Percentiles rank a stretch among this genome's conserved stretches.
Conservation (phyloP, 2,113 vertebrate species). For the Eleginops maclovinus region DNA sequence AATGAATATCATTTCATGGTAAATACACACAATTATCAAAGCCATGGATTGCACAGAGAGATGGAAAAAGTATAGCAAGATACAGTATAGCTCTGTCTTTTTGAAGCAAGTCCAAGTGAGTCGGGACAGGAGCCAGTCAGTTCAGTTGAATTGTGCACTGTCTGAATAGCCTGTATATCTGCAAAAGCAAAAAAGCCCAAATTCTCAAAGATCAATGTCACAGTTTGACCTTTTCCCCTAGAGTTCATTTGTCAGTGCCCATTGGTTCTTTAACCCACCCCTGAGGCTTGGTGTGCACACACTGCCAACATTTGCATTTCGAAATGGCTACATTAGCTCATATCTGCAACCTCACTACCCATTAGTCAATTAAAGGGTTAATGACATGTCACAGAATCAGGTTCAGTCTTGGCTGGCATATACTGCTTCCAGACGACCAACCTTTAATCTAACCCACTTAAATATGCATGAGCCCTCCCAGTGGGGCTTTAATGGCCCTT, state of each 20-base stretch:
- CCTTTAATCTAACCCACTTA: conserved; percentile 72
- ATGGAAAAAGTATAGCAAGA: not conserved
- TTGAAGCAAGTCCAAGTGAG: not conserved
- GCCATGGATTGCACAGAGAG: not conserved
- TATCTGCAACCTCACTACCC: conserved; percentile 24
- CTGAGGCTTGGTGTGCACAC: not conserved
- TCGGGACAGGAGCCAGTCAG: not conserved
- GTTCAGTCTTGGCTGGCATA: conserved; percentile 44
- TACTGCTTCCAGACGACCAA: conserved; percentile 49
- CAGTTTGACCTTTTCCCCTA: conserved; percentile 37
- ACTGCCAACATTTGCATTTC: conserved; percentile 38
- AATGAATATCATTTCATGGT: conserved; percentile 22
- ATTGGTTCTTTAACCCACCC: conserved; percentile 1
- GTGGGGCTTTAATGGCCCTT: conserved; percentile 65
- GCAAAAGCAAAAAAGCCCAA: not conserved
- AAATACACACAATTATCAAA: conserved; percentile 21
- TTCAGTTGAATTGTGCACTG: not conserved
- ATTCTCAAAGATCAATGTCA: conserved; percentile 7
- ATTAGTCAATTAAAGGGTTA: conserved; percentile 81
- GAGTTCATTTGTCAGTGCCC: conserved; percentile 33
- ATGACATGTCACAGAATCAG: conserved; percentile 67
- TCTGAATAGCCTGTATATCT: not conserved
- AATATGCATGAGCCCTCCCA: conserved; percentile 79
- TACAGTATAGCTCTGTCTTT: not conserved
- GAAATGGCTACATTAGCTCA: conserved; percentile 56